Conservation (phyloP, 1,140 invertebrate species). For the Plodia interpunctella region DNA sequence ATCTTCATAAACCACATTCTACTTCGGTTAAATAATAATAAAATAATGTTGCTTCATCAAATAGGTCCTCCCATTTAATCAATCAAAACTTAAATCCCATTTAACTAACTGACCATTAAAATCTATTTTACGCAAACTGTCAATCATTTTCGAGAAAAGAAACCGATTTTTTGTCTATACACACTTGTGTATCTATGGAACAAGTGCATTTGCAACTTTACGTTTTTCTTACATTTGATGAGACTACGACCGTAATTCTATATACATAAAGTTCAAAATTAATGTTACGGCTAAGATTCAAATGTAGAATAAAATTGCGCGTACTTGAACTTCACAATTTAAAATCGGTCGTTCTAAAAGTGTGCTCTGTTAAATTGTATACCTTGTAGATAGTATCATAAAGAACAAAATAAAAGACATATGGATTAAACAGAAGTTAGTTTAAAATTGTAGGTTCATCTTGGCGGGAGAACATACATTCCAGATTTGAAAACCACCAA, state of each 20-base stretch:
- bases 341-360: neutral
- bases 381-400: neutral
- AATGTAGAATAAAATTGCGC: neutral
- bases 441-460: conserved; percentile 14
- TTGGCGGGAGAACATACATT: conserved; percentile 40
- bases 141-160: no score
- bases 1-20: no score
- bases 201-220: neutral
- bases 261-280: neutral
- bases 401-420: neutral
- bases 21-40: no score
- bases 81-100: no score
- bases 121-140: no score
- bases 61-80: no score
- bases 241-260: neutral
- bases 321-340: neutral
- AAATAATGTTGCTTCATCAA: no score
- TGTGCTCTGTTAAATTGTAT: neutral
- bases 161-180: no score
- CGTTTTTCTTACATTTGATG: neutral
- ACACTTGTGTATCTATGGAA: neutral
- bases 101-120: no score
- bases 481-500: conserved; percentile 52
- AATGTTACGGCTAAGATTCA: neutral
- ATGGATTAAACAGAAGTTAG: neutral